Base-by-base conservation (phyloP, 1,140 invertebrate species). In the Acromyrmex charruanus region DNA sequence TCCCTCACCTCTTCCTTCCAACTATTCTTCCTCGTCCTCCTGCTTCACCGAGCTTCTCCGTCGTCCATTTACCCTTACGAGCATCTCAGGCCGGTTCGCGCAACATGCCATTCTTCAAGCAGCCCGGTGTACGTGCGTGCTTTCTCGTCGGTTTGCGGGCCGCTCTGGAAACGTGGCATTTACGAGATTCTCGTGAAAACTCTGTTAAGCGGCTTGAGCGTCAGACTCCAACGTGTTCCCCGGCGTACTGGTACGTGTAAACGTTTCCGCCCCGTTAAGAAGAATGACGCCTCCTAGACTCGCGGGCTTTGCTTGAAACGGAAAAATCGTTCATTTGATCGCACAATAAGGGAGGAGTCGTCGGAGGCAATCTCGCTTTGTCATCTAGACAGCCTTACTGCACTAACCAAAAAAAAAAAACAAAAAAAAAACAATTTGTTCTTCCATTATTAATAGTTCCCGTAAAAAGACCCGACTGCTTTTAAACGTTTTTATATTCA, bases 51-150 rank as follows among this genome's bases (percentile, higher is more conserved):
- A 55, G 77, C 65, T 84, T 49, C 59, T 68, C 16, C 90, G 69
- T 87, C 87, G 81, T 91, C 90, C 89, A 90, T 90, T 87, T 90
- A 89, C 89, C 87, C 87, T 90, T 87, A 86, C 87, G 75, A 87
- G 86, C 79, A 44, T 89, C 85, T 79, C 88, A 49, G 53, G 55
- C 39, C 79, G 81, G 66, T 74, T 84, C 81, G 80, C 81, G 80
- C 89, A 92, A 91, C 92, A 92, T 86, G 87, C 87, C 86, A 92
- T 92, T 92, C 92, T 92, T 92, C 90, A 92, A 84, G 77, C 86
- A 75, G 65, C 85, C 87, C 72, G 58, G 53, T 86, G 68, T 69
- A 86, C 90, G 91, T 87, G 90, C 89, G 89, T 92, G 86, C 82
- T 88, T 87, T 65, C 89, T 59, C 85, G 61, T 69, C 35, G 75